Conservation (phyloP, 2,113 vertebrate genomes). For the Rostratula benghalensis region DNA sequence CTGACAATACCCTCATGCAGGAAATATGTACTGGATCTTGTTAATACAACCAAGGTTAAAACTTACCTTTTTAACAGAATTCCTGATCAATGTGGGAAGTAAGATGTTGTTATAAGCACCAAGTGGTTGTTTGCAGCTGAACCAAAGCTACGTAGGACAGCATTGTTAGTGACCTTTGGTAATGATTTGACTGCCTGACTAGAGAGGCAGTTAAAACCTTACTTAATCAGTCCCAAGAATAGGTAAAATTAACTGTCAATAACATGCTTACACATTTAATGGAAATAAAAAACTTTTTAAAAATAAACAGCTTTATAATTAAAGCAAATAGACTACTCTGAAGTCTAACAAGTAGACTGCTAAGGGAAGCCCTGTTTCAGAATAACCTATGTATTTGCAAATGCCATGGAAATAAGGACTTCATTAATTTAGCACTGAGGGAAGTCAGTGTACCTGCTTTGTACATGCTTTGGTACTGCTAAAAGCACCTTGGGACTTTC, state of each 20-base stretch:
- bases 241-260: neutral
- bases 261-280: neutral
- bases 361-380: neutral
- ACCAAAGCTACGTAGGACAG: neutral
- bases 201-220: neutral
- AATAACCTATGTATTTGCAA: neutral
- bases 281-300: neutral
- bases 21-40: neutral
- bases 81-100: neutral
- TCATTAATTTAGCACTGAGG: neutral
- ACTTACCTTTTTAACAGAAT: neutral
- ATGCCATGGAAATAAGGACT: neutral
- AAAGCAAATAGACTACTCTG: neutral
- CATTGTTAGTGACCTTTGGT: neutral
- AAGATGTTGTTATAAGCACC: neutral
- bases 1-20: accelerated
- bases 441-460: neutral
- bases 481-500: neutral
- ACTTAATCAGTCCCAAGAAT: neutral
- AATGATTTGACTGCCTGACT: neutral
- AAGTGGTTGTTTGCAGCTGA: neutral
- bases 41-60: neutral
- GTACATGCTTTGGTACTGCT: neutral
- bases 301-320: neutral
- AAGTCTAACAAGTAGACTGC: neutral